Percentiles rank a stretch among this genome's conserved stretches.
Evolutionary conservation across 2,797 vertebrate genomes (phyloP).

Genomic region (Gymnopithys bicolor): DNA sequence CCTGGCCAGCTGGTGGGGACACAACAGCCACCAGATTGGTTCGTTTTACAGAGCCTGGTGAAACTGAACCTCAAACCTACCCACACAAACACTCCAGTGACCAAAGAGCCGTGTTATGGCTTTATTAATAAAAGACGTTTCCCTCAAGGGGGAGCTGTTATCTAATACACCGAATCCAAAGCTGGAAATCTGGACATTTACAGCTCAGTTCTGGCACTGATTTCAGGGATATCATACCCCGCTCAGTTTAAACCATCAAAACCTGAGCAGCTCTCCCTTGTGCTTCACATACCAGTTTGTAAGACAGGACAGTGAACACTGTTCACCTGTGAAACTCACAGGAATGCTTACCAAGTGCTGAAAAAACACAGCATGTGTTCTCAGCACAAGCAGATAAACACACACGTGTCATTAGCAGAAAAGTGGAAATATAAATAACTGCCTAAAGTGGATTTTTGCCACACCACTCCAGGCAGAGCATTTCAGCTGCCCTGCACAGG

Average conservation of each 20-base stretch:
- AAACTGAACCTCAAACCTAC: background rate
- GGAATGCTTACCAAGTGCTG: background rate
- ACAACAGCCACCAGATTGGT: background rate
- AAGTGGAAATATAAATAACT: background rate
- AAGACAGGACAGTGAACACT: background rate
- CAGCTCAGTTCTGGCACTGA: background rate
- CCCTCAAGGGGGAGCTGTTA: conserved; percentile 67
- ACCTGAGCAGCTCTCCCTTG: background rate
- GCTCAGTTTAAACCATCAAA: background rate
- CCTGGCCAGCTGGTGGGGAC: background rate
- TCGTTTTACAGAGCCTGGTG: background rate
- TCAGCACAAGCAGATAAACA: background rate
- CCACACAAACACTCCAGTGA: background rate
- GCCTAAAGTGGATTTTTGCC: background rate
- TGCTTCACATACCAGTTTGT: background rate
- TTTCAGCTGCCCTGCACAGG: background rate
- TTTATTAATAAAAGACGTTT: background rate
- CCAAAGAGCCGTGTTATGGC: accelerated
- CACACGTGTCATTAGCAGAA: accelerated
- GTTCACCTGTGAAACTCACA: background rate
- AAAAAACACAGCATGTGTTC: background rate
- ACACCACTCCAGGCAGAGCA: background rate
- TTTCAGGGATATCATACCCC: background rate
- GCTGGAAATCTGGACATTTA: background rate
- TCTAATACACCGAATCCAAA: background rate